Evolutionary conservation across 2,888 invertebrate genomes (phyloP).

Genomic region (Amphipyra tragopoginis): DNA sequence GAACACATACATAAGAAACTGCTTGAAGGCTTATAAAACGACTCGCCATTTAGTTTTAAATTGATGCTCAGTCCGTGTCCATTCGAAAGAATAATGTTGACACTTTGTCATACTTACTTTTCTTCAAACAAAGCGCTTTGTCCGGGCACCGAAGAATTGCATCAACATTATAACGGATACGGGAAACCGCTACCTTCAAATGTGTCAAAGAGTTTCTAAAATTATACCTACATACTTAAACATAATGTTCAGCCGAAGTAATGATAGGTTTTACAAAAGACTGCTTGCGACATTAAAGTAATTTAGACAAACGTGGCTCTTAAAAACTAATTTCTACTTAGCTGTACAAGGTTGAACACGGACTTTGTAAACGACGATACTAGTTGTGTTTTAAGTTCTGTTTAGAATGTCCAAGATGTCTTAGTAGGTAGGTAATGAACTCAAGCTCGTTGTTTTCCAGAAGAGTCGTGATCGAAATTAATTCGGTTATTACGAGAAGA

Average conservation of each 20-base stretch:
- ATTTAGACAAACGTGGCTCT: not conserved
- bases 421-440: not conserved
- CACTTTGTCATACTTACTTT: slow-evolving; percentile 8
- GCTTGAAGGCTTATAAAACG: no score
- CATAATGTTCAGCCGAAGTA: not conserved
- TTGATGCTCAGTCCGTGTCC: not conserved
- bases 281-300: slow-evolving; percentile 18
- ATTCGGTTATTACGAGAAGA: not conserved
- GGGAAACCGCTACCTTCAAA: slow-evolving; percentile 1
- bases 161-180: slow-evolving; percentile 14
- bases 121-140: slow-evolving; percentile 19
- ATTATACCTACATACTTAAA: not conserved
- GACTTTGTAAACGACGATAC: not conserved
- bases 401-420: not conserved
- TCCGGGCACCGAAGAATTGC: not conserved
- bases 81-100: slow-evolving; percentile 1
- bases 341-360: not conserved
- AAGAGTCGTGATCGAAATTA: slow-evolving; percentile 14
- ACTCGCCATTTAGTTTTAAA: not conserved
- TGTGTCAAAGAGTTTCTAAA: slow-evolving; percentile 5
- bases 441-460: not conserved
- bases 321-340: no score
- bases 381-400: not conserved
- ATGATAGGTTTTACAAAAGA: not conserved
- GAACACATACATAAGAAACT: no score